Evolutionary conservation across 1,140 invertebrate genomes (phyloP).

Genomic region (Zaprionus vittiger): DNA sequence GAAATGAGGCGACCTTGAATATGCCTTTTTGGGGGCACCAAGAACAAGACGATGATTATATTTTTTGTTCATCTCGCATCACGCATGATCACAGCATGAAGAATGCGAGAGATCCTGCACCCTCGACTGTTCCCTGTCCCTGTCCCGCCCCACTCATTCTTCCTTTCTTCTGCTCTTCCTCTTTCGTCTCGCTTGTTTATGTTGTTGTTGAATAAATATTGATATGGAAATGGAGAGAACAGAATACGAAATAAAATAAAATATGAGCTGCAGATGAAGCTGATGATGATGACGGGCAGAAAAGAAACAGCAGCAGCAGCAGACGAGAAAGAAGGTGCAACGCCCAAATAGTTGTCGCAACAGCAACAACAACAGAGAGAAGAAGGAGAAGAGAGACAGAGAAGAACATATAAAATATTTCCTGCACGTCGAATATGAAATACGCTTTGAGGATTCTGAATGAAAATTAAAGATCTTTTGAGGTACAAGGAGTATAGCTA

Average conservation of each 20-base stretch:
- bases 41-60: conserved; percentile 2
- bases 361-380: conserved; percentile 18
- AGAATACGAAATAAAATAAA: conserved; percentile 9
- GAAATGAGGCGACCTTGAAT: conserved; percentile 43
- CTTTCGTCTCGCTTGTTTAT: conserved; percentile 3
- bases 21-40: conserved; percentile 21
- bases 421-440: not conserved
- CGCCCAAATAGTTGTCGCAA: conserved; percentile 58
- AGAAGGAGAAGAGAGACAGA: not conserved
- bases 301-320: conserved; percentile 2
- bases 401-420: not conserved
- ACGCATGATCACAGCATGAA: conserved; percentile 26
- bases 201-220: conserved; percentile 50
- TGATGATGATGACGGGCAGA: conserved; percentile 11
- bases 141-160: not conserved
- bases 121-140: conserved; percentile 1
- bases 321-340: conserved; percentile 35
- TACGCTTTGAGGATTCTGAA: not conserved
- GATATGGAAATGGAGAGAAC: conserved; percentile 49
- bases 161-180: not conserved
- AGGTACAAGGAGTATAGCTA: no score
- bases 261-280: conserved; percentile 21
- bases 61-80: conserved; percentile 11
- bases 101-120: conserved; percentile 52
- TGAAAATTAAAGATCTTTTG: no score